phyloP scores from a whole-genome alignment of 2,888 invertebrate species.

The Enchytraeus crypticus region DNA sequence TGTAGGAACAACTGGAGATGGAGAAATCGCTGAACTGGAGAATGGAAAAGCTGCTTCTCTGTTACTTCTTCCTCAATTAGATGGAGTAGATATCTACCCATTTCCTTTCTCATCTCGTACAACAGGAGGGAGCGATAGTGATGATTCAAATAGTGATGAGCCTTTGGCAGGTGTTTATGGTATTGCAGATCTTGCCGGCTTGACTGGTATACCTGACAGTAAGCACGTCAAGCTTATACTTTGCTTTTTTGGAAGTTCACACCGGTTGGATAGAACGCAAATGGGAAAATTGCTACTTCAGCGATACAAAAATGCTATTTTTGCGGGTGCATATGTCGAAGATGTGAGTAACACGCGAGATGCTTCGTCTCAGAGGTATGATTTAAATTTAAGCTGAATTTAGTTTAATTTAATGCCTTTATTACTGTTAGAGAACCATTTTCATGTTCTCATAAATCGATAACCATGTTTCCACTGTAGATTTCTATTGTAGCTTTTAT shows the following conservation, averaged over 20 bases:
- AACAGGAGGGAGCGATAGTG: background rate
- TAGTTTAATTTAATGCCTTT: too few relatives aligned
- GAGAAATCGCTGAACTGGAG: too few relatives aligned
- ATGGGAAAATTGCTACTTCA: constrained; percentile 5
- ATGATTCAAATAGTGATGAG: background rate
- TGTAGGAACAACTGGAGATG: too few relatives aligned
- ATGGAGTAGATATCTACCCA: constrained; percentile 3
- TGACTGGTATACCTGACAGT: constrained; percentile 13
- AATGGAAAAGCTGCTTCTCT: too few relatives aligned
- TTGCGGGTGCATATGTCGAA: constrained; percentile 21
- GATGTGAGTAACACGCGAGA: background rate
- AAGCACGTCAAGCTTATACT: constrained; percentile 11
- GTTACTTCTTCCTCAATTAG: constrained; percentile 11
- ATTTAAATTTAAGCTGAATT: too few relatives aligned
- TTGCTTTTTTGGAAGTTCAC: constrained; percentile 6
- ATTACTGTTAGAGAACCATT: too few relatives aligned
- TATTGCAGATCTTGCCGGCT: background rate
- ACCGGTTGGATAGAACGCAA: background rate
- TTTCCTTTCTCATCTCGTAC: background rate
- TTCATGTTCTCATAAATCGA: too few relatives aligned
- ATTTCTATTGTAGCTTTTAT: too few relatives aligned
- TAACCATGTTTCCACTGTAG: too few relatives aligned
- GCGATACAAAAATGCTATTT: constrained; percentile 13
- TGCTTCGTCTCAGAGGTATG: background rate
- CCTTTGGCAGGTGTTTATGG: background rate